A percentile compares a stretch with the other conserved stretches of the same genome.
Conservation (phyloP, 2,888 invertebrate genomes). For the Portevinia maculata region DNA sequence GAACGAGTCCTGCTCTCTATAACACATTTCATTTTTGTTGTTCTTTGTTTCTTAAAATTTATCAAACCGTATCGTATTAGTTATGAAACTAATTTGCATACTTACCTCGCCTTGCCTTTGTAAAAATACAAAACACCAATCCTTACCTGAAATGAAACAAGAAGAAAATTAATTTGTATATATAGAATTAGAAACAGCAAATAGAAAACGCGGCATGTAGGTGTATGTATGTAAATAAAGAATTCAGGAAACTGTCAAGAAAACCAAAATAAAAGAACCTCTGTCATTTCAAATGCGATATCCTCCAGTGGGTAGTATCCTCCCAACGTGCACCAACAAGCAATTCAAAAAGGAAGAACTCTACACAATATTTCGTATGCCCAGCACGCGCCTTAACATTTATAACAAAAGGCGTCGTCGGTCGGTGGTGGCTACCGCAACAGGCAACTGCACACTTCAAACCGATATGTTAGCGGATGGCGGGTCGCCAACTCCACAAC, state of each 20-base stretch:
- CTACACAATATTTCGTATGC: constrained; percentile 45
- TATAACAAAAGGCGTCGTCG: constrained; percentile 56
- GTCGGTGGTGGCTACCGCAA: constrained; percentile 33
- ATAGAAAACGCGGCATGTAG: constrained; percentile 6
- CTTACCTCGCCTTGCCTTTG: constrained; percentile 3
- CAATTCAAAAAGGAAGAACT: constrained; percentile 29
- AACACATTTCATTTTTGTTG: too few relatives aligned
- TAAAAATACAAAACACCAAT: constrained; percentile 2
- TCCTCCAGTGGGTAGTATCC: constrained; percentile 50
- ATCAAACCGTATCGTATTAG: neutral
- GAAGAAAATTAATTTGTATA: constrained; percentile 58
- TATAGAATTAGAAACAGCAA: constrained; percentile 52
- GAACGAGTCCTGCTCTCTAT: too few relatives aligned
- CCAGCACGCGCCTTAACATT: constrained; percentile 62
- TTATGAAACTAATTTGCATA: neutral
- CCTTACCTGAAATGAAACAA: constrained; percentile 61
- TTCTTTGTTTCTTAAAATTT: too few relatives aligned
- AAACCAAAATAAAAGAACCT: constrained; percentile 26
- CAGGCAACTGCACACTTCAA: constrained; percentile 38
- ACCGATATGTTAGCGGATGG: constrained; percentile 48
- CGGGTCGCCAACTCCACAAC: constrained; percentile 56
- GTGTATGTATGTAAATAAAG: constrained; percentile 51
- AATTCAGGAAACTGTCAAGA: constrained; percentile 70
- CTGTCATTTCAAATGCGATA: constrained; percentile 44
- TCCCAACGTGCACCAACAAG: constrained; percentile 51